Evolutionary conservation across 2,797 vertebrate genomes (phyloP).

Genomic region (Sebastes hopkinsi): DNA sequence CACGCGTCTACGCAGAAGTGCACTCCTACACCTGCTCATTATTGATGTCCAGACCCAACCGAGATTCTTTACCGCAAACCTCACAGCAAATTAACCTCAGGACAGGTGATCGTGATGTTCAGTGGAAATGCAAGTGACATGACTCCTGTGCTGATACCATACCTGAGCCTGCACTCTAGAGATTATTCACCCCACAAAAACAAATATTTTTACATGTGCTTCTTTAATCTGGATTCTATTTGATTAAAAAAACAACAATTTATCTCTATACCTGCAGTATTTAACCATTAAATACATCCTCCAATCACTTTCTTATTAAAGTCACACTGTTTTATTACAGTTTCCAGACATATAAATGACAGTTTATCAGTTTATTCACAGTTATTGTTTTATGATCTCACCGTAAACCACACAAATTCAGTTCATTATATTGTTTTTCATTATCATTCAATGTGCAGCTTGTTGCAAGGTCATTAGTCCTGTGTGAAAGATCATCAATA

Average conservation of each 20-base stretch:
- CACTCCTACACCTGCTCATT: slow-evolving; percentile 86
- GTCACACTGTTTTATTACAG: background rate
- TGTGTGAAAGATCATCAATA: background rate
- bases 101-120: slow-evolving; percentile 70
- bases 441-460: background rate
- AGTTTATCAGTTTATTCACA: background rate
- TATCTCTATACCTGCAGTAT: background rate
- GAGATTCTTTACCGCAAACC: slow-evolving; percentile 74
- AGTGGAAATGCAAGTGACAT: slow-evolving; percentile 28
- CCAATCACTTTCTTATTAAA: background rate
- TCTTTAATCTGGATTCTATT: background rate
- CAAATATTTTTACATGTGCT: slow-evolving; percentile 25
- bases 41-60: slow-evolving; percentile 77
- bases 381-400: background rate
- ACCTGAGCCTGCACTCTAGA: slow-evolving; percentile 19
- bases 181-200: slow-evolving; percentile 11
- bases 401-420: background rate
- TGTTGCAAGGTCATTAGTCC: background rate
- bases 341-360: background rate
- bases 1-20: slow-evolving; percentile 78
- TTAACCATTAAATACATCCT: background rate
- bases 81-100: slow-evolving; percentile 75
- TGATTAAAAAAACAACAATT: background rate
- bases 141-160: slow-evolving; percentile 30
- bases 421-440: background rate